phyloP scores from a whole-genome alignment of 2,797 vertebrate genomes.

The Siniperca undulata region DNA sequence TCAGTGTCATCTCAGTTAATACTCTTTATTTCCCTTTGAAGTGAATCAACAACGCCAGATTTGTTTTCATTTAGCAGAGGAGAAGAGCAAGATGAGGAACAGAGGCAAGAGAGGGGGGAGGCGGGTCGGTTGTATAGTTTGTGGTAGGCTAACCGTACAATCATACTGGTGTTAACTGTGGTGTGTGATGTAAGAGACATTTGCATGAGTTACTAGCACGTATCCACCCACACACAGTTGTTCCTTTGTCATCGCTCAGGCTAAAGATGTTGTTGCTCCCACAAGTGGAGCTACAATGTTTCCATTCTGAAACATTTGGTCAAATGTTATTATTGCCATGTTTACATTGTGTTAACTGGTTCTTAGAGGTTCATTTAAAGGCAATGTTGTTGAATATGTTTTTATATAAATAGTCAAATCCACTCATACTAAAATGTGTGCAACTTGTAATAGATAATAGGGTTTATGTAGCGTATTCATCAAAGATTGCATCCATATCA shows the following conservation, averaged over 20 bases:
- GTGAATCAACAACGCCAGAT: slow-evolving; percentile 77
- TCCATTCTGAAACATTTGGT: slow-evolving; percentile 64
- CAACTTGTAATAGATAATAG: slow-evolving; percentile 14
- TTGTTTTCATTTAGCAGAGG: slow-evolving; percentile 89
- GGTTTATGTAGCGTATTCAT: slow-evolving; percentile 20
- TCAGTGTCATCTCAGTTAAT: slow-evolving; percentile 46
- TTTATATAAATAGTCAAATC: background rate
- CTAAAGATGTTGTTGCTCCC: slow-evolving; percentile 44
- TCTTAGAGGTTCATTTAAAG: background rate
- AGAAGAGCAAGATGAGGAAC: slow-evolving; percentile 90
- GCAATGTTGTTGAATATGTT: slow-evolving; percentile 6
- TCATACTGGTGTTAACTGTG: slow-evolving; percentile 76
- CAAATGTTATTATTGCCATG: slow-evolving; percentile 32
- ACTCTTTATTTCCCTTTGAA: slow-evolving; percentile 59
- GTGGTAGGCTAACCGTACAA: slow-evolving; percentile 85
- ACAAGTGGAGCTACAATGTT: slow-evolving; percentile 58
- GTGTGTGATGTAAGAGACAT: slow-evolving; percentile 78
- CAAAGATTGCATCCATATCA: slow-evolving; percentile 64
- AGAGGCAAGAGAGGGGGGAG: slow-evolving; percentile 89
- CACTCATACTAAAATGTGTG: slow-evolving; percentile 24
- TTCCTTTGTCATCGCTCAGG: slow-evolving; percentile 65
- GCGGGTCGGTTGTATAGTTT: slow-evolving; percentile 90
- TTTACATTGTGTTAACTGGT: slow-evolving; percentile 52
- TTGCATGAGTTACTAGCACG: slow-evolving; percentile 81
- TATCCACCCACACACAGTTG: slow-evolving; percentile 73